Conservation (phyloP, 2,888 invertebrate genomes). For the Scaptomyza caliginosa region DNA sequence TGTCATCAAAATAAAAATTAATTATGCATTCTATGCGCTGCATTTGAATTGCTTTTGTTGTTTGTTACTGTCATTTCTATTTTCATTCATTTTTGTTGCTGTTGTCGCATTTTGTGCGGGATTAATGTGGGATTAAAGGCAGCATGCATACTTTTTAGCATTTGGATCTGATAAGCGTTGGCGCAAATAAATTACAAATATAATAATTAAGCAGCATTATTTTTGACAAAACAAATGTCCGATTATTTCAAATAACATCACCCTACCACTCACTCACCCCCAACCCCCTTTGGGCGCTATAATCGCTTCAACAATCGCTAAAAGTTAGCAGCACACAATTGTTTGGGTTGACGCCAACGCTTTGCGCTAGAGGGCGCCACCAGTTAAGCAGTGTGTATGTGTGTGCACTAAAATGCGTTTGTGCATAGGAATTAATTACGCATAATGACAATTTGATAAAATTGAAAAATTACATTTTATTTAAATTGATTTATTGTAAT, state of each 20-base stretch:
- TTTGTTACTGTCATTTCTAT: constrained; percentile 74
- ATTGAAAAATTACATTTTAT: constrained; percentile 82
- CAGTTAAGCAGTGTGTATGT: not conserved
- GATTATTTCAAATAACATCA: constrained; percentile 26
- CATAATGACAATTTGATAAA: constrained; percentile 83
- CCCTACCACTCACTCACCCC: not conserved
- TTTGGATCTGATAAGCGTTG: constrained; percentile 69
- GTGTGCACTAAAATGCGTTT: constrained; percentile 66
- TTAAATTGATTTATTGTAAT: constrained; percentile 82
- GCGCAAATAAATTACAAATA: constrained; percentile 81
- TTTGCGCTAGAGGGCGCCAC: constrained; percentile 12
- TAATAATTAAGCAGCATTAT: constrained; percentile 82
- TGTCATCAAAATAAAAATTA: constrained; percentile 83
- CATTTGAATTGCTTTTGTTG: constrained; percentile 78
- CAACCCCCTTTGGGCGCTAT: not conserved
- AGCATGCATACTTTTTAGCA: constrained; percentile 62
- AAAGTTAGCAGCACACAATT: constrained; percentile 32
- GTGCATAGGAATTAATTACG: constrained; percentile 82
- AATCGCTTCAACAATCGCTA: constrained; percentile 47
- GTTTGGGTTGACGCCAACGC: constrained; percentile 14
- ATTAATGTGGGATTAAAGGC: constrained; percentile 74
- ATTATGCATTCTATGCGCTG: constrained; percentile 82
- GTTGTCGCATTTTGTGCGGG: constrained; percentile 51
- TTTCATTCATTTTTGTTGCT: constrained; percentile 33
- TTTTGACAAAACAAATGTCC: constrained; percentile 74